Base-by-base conservation (phyloP, 2,888 invertebrate genomes). In the Spodoptera exigua region DNA sequence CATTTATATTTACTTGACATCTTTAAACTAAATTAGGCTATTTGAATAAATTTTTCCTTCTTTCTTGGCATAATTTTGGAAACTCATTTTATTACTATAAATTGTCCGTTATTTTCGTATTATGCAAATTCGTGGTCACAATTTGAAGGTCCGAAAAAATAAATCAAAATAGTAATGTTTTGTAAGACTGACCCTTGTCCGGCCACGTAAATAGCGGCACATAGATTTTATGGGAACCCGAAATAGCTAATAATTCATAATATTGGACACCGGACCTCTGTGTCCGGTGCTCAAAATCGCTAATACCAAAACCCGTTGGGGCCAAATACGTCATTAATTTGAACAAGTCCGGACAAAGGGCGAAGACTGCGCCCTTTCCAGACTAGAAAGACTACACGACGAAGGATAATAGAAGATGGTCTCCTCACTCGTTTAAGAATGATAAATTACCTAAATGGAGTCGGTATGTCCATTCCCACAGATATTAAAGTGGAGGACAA, bases 401-500 rank as follows among this genome's bases (percentile, higher is more conserved):
- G 64, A 80, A 72, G 84, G 77, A 85, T 89, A 92, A 91, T 89
- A 89, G 88, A 83, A 79, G 85, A 89, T 86, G 84, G 87, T 90
- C 89, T 86, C 84, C 80, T 78, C 84, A 88, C 92, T 92, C 88
- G 92, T 93, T 94, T 93, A 93, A 93, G 93, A 93, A 93, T 94
- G 94, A 94, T 94, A 93, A 93, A 94, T 94, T 91, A 90, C 90
- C 89, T 82, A 92, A 92, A 92, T 92, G 92, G 91, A 92, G 86
- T 90, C 89, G 92, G 91, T 89, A 91, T 92, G 93, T 93, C 91
- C 89, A 93, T 94, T 94, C 94, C 94, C 94, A 94, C 94, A 93
- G 93, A 94, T 94, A 94, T 94, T 94, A 94, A 91, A 93, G 85
- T 80, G 84, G 78, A 77, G 89, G 85, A 92, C 92, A 93, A 93